Conservation (phyloP, 2,888 invertebrate species). For the Agrochola lychnidis region DNA sequence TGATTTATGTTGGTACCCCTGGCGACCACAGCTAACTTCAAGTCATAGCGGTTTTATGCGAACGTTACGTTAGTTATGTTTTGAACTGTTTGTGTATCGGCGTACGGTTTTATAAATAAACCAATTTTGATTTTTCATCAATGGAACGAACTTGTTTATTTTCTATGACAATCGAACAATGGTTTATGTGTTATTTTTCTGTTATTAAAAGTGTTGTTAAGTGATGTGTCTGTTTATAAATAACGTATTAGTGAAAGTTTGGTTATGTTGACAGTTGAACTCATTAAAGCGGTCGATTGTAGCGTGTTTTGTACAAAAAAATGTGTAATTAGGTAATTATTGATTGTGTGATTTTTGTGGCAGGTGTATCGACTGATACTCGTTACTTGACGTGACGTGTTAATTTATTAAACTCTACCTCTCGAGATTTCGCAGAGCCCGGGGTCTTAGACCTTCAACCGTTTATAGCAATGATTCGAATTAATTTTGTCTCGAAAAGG, state of each 20-base stretch:
- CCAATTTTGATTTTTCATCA: slow-evolving; percentile 71
- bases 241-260: slow-evolving; percentile 78
- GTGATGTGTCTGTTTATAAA: slow-evolving; percentile 54
- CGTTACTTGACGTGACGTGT: slow-evolving; percentile 27
- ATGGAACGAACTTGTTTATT: slow-evolving; percentile 75
- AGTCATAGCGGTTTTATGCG: slow-evolving; percentile 77
- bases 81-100: slow-evolving; percentile 78
- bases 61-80: slow-evolving; percentile 87
- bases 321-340: slow-evolving; percentile 62
- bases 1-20: slow-evolving; percentile 58
- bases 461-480: slow-evolving; percentile 62
- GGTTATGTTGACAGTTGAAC: slow-evolving; percentile 84
- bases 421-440: slow-evolving; percentile 71
- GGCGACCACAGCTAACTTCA: slow-evolving; percentile 78
- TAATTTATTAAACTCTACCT: slow-evolving; percentile 65
- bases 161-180: slow-evolving; percentile 41
- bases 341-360: slow-evolving; percentile 26
- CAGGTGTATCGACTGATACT: slow-evolving; percentile 22
- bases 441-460: slow-evolving; percentile 72
- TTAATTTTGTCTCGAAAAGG: slow-evolving; percentile 58
- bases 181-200: slow-evolving; percentile 45
- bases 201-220: slow-evolving; percentile 53
- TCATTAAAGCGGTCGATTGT: slow-evolving; percentile 60
- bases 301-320: slow-evolving; percentile 45
- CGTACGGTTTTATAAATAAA: slow-evolving; percentile 65